Percentiles rank a stretch among this genome's conserved stretches.
Conservation (phyloP, 2,113 vertebrate species). For the Onychostoma macrolepis region DNA sequence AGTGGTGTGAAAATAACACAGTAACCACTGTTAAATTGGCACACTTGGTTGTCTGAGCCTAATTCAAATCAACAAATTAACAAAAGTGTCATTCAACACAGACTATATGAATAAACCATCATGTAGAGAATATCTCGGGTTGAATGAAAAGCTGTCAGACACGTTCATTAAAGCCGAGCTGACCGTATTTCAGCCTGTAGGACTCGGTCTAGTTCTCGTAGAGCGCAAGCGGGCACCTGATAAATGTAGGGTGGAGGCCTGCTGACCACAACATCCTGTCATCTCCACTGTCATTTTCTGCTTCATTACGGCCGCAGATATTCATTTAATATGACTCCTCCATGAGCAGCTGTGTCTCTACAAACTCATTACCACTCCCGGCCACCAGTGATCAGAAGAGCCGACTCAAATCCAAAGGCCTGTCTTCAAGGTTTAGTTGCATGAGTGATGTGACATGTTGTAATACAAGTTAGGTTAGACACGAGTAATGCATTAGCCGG, state of each 20-base stretch:
- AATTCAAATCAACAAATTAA: not conserved
- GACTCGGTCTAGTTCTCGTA: not conserved
- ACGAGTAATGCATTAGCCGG: not conserved
- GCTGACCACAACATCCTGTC: slow-evolving; percentile 71
- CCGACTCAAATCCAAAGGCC: not conserved
- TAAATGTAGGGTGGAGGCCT: slow-evolving; percentile 56
- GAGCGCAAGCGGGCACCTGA: slow-evolving; percentile 36
- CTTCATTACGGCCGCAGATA: slow-evolving; percentile 70
- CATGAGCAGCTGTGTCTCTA: slow-evolving; percentile 66
- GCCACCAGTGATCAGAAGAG: slow-evolving; percentile 35
- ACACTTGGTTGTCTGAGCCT: not conserved
- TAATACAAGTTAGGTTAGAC: slow-evolving; percentile 20
- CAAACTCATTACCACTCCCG: slow-evolving; percentile 71
- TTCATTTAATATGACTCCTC: slow-evolving; percentile 63
- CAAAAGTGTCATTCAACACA: not conserved
- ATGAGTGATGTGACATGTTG: slow-evolving; percentile 18
- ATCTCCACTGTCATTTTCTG: slow-evolving; percentile 70
- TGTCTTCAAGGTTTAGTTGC: slow-evolving; percentile 23
- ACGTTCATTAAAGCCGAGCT: not conserved
- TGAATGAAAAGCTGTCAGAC: slow-evolving; percentile 9
- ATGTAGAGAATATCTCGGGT: not conserved
- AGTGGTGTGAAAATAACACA: not conserved
- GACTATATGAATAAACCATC: slow-evolving; percentile 9
- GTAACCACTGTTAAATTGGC: not conserved
- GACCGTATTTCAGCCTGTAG: not conserved